Conservation (phyloP, 2,888 invertebrate genomes). For the Allophyes oxyacanthae region DNA sequence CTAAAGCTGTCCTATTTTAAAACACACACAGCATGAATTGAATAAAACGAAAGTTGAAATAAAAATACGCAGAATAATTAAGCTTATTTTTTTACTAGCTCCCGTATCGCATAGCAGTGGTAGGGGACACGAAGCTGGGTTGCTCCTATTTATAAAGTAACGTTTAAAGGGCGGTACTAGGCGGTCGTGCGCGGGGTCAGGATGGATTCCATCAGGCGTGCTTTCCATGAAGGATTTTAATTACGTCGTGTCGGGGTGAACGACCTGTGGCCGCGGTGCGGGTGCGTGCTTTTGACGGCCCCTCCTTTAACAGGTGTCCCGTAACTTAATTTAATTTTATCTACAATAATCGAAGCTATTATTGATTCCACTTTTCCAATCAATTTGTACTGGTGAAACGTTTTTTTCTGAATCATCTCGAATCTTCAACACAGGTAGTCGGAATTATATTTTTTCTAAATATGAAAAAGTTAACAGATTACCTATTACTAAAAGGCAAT, state of each 20-base stretch:
- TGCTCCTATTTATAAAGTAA: conserved; percentile 85
- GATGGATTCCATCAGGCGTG: conserved; percentile 86
- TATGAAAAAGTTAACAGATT: conserved; percentile 7
- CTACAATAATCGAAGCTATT: conserved; percentile 32
- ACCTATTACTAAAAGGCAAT: conserved; percentile 15
- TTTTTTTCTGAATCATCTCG: conserved; percentile 16
- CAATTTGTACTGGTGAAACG: conserved; percentile 17
- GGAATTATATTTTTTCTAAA: conserved; percentile 15
- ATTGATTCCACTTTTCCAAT: conserved; percentile 21
- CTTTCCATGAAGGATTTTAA: conserved; percentile 89
- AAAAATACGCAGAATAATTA: conserved; percentile 42
- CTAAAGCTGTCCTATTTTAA: conserved; percentile 42
- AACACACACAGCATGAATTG: conserved; percentile 22
- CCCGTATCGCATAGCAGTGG: conserved; percentile 48
- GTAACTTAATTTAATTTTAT: conserved; percentile 54
- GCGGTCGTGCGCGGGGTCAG: conserved; percentile 84
- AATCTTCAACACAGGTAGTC: conserved; percentile 1
- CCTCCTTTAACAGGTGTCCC: conserved; percentile 73
- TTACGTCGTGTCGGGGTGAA: conserved; percentile 83
- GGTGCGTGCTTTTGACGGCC: conserved; percentile 75
- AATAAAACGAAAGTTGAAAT: conserved; percentile 40
- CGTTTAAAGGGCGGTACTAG: conserved; percentile 80
- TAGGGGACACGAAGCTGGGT: conserved; percentile 52
- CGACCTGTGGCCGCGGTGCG: conserved; percentile 70
- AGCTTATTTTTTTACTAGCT: conserved; percentile 49